Evolutionary conservation across 1,140 invertebrate species (phyloP), one percentile per base, ranked within the genome.

Genomic region (Wasmannia auropunctata): DNA sequence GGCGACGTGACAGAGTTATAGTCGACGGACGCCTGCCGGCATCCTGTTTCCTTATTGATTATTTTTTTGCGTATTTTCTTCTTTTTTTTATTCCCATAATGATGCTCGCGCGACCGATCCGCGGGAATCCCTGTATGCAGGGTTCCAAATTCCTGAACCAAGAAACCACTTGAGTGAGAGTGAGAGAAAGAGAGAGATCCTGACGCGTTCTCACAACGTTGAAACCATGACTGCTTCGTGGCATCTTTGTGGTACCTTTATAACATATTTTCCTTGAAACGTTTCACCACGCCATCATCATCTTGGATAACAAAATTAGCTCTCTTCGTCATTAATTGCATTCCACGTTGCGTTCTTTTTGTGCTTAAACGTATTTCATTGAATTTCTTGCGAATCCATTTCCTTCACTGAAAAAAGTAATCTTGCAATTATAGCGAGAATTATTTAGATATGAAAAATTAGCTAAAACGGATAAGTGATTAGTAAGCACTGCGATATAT

Each of bases 241-340:
- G 75, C 79, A 89, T 90, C 88, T 90, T 88, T 89, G 88, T 89
- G 79, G 51, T 88, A 87, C 62, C 75, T 89, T 90, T 69, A 86
- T 81, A 80, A 75, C 75, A 90, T 89, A 85, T 87, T 86, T 88
- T 86, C 65, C 69, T 72, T 14, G 67, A 67, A 90, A 87, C 60
- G 72, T 77, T 86, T 89, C 56, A 43, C 28, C 65, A 56, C 49
- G 34, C 86, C 63, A 85, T 88, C 74, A 85, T 89, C 40, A 49
- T 58, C n/a, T 22, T 22, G 49, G 58, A 70, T 77, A 79, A 85
- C 51, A 69, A 76, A 85, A 90, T 87, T 88, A 88, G 76, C 75
- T 86, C 40, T 77, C 77, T 76, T 67, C 51, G 77, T 69, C 85
- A 86, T 86, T 91, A 92, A 92, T 87, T 91, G 86, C 83, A 85